A percentile compares a stretch with the other conserved stretches of the same genome.
Evolutionary conservation across 2,888 invertebrate species (phyloP).

Genomic region (Disparrhopalites patrizii): DNA sequence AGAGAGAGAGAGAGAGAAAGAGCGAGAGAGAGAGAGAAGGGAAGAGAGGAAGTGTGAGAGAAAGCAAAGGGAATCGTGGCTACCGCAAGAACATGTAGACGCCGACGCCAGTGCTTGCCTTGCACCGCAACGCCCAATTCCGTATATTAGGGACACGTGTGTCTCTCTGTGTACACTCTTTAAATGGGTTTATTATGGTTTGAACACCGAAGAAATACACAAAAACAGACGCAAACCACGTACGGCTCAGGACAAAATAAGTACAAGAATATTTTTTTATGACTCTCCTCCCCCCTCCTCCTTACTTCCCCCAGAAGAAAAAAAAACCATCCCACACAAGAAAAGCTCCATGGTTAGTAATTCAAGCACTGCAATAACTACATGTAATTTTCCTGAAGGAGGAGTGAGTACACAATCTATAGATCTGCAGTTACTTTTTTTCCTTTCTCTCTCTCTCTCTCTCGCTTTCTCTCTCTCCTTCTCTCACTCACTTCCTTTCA

Average conservation of each 20-base stretch:
- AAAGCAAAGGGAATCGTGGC: no score
- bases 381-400: constrained; percentile 3
- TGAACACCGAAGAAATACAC: not conserved
- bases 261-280: no score
- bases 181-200: constrained; percentile 5
- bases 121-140: constrained; percentile 24
- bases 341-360: not conserved
- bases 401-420: no score
- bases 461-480: no score
- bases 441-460: no score
- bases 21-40: no score
- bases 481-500: no score
- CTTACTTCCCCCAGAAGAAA: no score
- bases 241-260: constrained; percentile 6
- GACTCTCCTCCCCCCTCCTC: not conserved
- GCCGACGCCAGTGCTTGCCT: constrained; percentile 10
- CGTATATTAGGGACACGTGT: constrained; percentile 12
- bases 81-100: constrained; percentile 18
- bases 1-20: constrained; percentile 5
- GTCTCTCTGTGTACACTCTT: constrained; percentile 11
- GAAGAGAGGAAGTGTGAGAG: not conserved
- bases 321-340: no score
- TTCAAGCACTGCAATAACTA: no score
- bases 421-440: no score
- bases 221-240: not conserved